These are phyloP conservation scores for Zosterops lateralis DNA, from an alignment of 2,113 vertebrate species.

Conservation along the genomic window DNA sequence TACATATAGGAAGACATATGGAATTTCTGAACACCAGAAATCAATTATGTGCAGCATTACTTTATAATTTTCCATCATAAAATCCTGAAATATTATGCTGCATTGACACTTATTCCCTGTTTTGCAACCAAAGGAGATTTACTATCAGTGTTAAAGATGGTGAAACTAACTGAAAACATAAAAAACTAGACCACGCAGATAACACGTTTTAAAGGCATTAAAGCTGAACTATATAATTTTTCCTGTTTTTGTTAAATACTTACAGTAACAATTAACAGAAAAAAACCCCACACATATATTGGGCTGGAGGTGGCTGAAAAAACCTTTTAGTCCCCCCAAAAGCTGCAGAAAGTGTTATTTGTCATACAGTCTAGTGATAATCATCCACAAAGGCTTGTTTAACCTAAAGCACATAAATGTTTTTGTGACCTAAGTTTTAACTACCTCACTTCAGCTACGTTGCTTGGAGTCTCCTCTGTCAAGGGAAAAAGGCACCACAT, in stretches of 20 bases:
- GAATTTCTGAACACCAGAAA: neutral
- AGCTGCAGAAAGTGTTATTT: neutral
- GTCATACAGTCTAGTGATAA: neutral
- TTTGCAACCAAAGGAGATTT: neutral
- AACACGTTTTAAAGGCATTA: neutral
- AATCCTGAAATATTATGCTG: neutral
- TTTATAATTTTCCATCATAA: neutral
- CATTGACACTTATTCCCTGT: neutral
- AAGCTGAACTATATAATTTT: neutral
- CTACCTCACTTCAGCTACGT: neutral
- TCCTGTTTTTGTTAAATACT: neutral
- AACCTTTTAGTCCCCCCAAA: neutral
- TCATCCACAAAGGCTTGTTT: neutral
- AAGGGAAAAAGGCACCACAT: neutral
- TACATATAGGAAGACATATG: neutral
- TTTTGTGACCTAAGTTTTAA: neutral
- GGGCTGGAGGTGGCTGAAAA: neutral
- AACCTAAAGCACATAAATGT: neutral
- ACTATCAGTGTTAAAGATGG: neutral
- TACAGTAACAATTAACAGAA: neutral
- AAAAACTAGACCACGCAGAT: neutral
- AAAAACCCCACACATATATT: fast-evolving
- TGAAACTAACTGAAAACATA: neutral
- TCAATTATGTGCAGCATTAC: neutral
- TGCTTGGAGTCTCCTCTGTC: neutral